Evolutionary conservation across 2,113 vertebrate species (phyloP).

Genomic region (Channa argus): DNA sequence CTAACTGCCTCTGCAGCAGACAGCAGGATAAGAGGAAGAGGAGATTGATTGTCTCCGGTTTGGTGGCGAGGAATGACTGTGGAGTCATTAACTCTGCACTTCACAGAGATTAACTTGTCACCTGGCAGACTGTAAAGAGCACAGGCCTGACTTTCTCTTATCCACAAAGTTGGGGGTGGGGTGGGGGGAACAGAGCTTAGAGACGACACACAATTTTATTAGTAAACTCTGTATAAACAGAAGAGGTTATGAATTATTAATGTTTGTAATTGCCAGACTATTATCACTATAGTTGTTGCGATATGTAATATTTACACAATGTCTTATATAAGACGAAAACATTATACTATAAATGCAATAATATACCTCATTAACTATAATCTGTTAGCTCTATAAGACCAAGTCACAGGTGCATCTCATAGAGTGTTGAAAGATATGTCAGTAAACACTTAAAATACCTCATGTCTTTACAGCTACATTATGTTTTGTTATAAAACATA

Average conservation of each 20-base stretch:
- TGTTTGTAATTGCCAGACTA: constrained; percentile 3
- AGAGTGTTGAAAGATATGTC: neutral
- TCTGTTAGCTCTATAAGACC: neutral
- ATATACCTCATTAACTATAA: neutral
- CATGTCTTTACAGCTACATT: neutral
- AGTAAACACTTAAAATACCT: neutral
- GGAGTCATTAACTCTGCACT: constrained; percentile 72
- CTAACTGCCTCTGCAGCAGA: constrained; percentile 45
- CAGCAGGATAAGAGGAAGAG: constrained; percentile 51
- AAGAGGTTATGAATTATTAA: constrained; percentile 12
- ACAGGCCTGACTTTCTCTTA: constrained; percentile 53
- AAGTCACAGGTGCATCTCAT: neutral
- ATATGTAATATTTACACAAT: neutral
- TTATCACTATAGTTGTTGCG: neutral
- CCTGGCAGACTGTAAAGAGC: constrained; percentile 58
- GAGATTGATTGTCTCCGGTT: constrained; percentile 67
- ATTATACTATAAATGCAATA: neutral
- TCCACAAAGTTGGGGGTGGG: constrained; percentile 51
- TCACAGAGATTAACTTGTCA: constrained; percentile 77
- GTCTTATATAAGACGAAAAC: neutral
- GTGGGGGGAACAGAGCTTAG: constrained; percentile 17
- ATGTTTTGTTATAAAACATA: neutral
- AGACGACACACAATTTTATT: constrained; percentile 18
- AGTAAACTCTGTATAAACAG: constrained; percentile 11
- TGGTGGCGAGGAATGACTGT: constrained; percentile 56